phyloP scores from a whole-genome alignment of 1,140 invertebrate genomes.

The Pollicipes pollicipes region DNA sequence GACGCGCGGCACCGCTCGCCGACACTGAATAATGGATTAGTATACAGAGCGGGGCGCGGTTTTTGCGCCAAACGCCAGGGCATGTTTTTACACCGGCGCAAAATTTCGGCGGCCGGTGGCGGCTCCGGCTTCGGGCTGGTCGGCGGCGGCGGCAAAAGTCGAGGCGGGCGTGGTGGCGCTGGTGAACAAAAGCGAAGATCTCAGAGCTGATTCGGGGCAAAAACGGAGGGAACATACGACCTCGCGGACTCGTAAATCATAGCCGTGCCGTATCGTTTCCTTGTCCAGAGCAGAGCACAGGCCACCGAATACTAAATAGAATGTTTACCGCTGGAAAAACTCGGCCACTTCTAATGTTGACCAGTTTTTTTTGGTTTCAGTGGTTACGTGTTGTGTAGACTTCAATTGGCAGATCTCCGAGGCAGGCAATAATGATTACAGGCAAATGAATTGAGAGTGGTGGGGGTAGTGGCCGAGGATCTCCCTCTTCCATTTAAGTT shows the following conservation, averaged over 20 bases:
- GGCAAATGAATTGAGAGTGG: too few relatives aligned
- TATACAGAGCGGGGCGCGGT: background rate
- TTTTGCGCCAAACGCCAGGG: background rate
- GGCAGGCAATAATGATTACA: too few relatives aligned
- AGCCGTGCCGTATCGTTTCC: background rate
- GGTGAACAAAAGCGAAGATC: background rate
- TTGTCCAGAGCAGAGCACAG: background rate
- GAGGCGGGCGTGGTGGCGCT: background rate
- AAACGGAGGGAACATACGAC: background rate
- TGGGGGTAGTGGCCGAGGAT: too few relatives aligned
- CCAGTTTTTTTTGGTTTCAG: background rate
- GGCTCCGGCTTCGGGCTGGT: background rate
- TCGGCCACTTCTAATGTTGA: background rate
- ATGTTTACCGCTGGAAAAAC: background rate
- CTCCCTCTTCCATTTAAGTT: too few relatives aligned
- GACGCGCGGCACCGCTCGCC: too few relatives aligned
- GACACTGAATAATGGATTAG: slow-evolving; percentile 2
- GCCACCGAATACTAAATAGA: background rate
- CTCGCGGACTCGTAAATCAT: background rate
- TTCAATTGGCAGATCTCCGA: too few relatives aligned
- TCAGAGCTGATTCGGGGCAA: background rate
- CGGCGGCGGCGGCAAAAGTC: background rate
- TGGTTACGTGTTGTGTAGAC: too few relatives aligned
- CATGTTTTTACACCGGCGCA: background rate
- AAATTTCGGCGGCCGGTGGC: background rate